phyloP scores from a whole-genome alignment of 2,797 vertebrate species.

The Galago senegalensis region DNA sequence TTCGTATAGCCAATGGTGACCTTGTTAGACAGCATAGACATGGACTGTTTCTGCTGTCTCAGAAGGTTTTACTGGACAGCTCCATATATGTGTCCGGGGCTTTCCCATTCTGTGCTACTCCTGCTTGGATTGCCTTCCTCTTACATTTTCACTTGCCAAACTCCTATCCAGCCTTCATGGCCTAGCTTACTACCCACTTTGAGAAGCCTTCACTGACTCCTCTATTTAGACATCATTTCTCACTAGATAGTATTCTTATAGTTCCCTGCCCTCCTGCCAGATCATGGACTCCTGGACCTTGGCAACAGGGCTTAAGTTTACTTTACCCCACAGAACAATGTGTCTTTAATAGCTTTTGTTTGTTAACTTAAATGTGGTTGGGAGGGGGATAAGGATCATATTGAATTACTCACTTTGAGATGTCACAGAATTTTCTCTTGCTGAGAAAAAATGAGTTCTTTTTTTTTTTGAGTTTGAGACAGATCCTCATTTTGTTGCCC shows the following conservation, averaged over 20 bases:
- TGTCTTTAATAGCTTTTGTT: not conserved
- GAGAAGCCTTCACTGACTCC: not conserved
- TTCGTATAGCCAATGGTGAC: not conserved
- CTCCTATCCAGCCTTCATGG: not conserved
- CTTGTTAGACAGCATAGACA: not conserved
- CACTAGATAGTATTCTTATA: not conserved
- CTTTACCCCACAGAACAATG: not conserved
- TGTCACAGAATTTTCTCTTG: too few species aligned
- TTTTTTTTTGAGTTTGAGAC: too few species aligned
- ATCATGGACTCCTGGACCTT: not conserved
- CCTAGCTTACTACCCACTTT: not conserved
- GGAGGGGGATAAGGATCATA: not conserved
- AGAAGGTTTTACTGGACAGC: not conserved
- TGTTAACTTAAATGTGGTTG: not conserved
- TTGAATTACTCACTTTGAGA: constrained; percentile 15
- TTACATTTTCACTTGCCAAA: not conserved
- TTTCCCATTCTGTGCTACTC: not conserved
- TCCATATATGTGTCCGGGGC: not conserved
- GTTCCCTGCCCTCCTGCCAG: not conserved
- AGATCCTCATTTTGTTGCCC: too few species aligned
- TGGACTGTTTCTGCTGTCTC: not conserved
- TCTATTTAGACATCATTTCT: not conserved
- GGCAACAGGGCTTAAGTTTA: not conserved
- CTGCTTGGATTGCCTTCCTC: not conserved
- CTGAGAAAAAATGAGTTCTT: too few species aligned